These are phyloP conservation scores for Ceramica pisi DNA, from an alignment of 2,888 invertebrate genomes.

Conservation along the genomic window DNA sequence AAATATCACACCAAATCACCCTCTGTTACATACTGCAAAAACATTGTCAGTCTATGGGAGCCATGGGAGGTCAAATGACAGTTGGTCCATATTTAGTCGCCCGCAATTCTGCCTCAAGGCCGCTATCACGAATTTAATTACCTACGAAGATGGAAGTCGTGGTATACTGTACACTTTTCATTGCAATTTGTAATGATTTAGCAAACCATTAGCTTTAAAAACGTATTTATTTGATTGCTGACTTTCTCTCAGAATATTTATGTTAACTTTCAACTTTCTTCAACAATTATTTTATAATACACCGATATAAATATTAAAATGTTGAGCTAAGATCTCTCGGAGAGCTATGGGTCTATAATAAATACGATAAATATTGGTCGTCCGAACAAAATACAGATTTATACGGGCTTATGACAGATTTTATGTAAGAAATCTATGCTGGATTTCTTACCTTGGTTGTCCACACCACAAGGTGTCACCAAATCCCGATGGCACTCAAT, in stretches of 20 bases:
- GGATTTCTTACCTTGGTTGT: too few relatives aligned
- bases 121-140: conserved; percentile 4
- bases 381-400: too few relatives aligned
- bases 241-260: conserved; percentile 56
- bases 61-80: conserved; percentile 9
- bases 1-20: conserved; percentile 6
- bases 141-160: conserved; percentile 2
- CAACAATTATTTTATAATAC: conserved; percentile 45
- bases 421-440: too few relatives aligned
- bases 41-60: background rate
- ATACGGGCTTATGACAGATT: background rate
- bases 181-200: conserved; percentile 42
- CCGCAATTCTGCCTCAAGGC: conserved; percentile 12
- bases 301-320: conserved; percentile 55
- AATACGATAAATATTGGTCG: background rate
- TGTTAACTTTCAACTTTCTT: conserved; percentile 65
- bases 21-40: background rate
- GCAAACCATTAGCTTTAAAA: conserved; percentile 27
- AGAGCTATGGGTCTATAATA: conserved; percentile 1
- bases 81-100: conserved; percentile 5
- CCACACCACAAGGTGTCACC: background rate
- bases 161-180: conserved; percentile 1
- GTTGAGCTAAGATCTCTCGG: conserved; percentile 20
- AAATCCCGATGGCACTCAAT: background rate
- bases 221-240: conserved; percentile 44